Evolutionary conservation across 1,140 invertebrate genomes (phyloP).

Genomic region (Popillia japonica): DNA sequence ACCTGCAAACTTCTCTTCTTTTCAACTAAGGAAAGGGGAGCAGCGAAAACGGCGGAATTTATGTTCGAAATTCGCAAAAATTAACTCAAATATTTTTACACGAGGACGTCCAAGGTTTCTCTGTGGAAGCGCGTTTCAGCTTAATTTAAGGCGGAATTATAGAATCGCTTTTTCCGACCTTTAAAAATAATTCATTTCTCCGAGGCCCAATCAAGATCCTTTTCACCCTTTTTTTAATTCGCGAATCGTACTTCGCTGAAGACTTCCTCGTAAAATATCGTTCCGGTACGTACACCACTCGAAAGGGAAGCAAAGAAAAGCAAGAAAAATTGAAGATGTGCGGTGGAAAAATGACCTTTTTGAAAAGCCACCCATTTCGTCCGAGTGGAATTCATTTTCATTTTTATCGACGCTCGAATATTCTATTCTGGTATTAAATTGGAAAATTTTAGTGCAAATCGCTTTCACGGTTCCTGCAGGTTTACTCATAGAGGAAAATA

Average conservation of each 20-base stretch:
- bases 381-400: not conserved
- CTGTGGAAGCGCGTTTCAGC: not conserved
- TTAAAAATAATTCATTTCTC: constrained; percentile 25
- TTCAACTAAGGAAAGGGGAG: not conserved
- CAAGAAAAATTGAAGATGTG: not conserved
- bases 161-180: not conserved
- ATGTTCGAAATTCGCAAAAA: not conserved
- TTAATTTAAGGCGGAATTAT: constrained; percentile 22
- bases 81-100: not conserved
- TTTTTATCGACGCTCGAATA: not conserved
- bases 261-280: constrained; percentile 12
- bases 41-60: not conserved
- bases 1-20: not conserved
- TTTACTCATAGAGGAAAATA: no score
- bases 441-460: no score
- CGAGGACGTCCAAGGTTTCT: not conserved
- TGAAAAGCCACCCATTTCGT: not conserved
- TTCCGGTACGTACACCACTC: not conserved
- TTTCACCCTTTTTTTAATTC: constrained; percentile 28
- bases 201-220: constrained; percentile 11
- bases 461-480: no score
- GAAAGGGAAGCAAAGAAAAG: not conserved
- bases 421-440: no score
- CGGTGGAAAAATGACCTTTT: not conserved
- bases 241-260: not conserved